A percentile compares a stretch with the other conserved stretches of the same genome.
Conservation (phyloP, 2,888 invertebrate genomes). For the Philopedon plagiatum region DNA sequence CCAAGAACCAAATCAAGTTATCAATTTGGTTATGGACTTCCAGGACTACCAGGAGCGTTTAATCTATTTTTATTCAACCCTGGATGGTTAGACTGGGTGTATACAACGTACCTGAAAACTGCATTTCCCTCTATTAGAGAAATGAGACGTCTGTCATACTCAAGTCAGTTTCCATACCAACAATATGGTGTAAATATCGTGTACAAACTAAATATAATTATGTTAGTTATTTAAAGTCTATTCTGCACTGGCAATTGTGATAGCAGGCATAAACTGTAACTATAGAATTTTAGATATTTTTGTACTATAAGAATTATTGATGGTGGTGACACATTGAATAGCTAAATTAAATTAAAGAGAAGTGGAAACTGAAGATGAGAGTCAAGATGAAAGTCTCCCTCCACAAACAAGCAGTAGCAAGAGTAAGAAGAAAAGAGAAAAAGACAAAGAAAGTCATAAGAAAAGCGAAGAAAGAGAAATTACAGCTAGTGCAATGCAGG, state of each 20-base stretch:
- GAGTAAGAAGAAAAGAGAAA: conserved; percentile 59
- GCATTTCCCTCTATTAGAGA: no score
- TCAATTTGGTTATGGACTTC: conserved; percentile 80
- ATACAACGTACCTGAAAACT: conserved; percentile 81
- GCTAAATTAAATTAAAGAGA: conserved; percentile 9
- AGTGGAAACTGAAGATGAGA: conserved; percentile 66
- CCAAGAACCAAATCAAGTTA: conserved; percentile 96
- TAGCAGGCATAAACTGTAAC: conserved; percentile 62
- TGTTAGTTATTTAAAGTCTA: conserved; percentile 61
- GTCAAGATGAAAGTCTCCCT: conserved; percentile 63
- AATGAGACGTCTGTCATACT: no score
- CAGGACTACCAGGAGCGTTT: conserved; percentile 77
- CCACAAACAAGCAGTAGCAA: conserved; percentile 21
- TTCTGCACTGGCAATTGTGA: conserved; percentile 65
- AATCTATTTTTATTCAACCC: conserved; percentile 83
- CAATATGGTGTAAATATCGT: conserved; percentile 54
- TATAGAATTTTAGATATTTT: conserved; percentile 66
- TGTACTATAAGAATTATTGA: conserved; percentile 59
- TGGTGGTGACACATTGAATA: conserved; percentile 14
- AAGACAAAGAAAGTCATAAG: conserved; percentile 36
- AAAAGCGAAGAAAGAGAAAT: conserved; percentile 44
- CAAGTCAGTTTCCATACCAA: no score
- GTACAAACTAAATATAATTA: conserved; percentile 54
- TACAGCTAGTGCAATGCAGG: conserved; percentile 66
- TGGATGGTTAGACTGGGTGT: conserved; percentile 86